phyloP scores from a whole-genome alignment of 2,113 vertebrate species.

The Channa argus region DNA sequence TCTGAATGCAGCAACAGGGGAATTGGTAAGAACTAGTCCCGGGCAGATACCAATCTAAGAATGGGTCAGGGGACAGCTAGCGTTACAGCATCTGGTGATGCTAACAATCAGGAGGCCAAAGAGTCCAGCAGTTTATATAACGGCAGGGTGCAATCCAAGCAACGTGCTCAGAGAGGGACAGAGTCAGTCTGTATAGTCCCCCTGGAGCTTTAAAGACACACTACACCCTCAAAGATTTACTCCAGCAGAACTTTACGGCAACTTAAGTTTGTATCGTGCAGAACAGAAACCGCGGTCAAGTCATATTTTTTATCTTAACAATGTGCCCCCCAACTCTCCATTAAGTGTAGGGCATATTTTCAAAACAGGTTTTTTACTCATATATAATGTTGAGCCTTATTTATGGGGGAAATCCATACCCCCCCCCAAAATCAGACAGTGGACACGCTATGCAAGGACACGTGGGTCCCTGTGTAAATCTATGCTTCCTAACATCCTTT shows the following conservation, averaged over 20 bases:
- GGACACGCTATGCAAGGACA: too few relatives aligned
- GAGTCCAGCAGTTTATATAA: slow-evolving; percentile 55
- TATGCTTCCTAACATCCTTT: too few relatives aligned
- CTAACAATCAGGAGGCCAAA: slow-evolving; percentile 44
- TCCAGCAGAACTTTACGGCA: too few relatives aligned
- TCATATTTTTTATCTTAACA: too few relatives aligned
- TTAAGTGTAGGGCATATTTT: too few relatives aligned
- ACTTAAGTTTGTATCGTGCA: neutral
- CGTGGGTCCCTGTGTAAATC: too few relatives aligned
- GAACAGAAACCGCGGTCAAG: neutral
- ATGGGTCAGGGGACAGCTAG: slow-evolving; percentile 61
- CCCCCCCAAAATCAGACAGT: too few relatives aligned
- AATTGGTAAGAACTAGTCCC: slow-evolving; percentile 24
- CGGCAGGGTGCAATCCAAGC: slow-evolving; percentile 13
- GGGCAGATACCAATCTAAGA: slow-evolving; percentile 69
- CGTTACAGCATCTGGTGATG: slow-evolving; percentile 66
- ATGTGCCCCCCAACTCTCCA: too few relatives aligned
- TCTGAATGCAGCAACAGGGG: slow-evolving; percentile 59
- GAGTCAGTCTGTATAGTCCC: neutral
- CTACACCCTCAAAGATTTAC: neutral
- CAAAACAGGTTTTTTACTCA: too few relatives aligned
- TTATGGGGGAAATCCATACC: too few relatives aligned
- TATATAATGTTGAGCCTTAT: too few relatives aligned
- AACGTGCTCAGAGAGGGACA: slow-evolving; percentile 25
- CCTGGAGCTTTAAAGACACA: slow-evolving; percentile 2